phyloP scores from a whole-genome alignment of 2,797 vertebrate species.

The Argentina silus region DNA sequence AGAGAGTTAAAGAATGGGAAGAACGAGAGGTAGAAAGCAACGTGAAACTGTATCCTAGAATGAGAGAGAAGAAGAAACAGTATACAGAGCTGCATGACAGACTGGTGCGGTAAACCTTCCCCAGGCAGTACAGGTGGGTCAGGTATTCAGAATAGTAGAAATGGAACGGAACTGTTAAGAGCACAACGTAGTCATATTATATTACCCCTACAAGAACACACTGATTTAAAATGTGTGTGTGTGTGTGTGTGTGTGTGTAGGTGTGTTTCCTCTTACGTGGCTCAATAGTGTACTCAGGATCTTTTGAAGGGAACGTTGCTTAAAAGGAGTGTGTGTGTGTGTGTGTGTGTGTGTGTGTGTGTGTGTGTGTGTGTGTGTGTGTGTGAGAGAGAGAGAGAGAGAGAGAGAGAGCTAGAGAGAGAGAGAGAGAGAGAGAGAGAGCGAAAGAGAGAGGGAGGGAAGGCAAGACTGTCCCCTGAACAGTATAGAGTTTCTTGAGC shows the following conservation, averaged over 20 bases:
- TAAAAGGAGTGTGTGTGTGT: slow-evolving; percentile 27
- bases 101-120: slow-evolving; percentile 50
- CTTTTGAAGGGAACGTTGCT: too few species aligned
- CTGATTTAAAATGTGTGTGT: slow-evolving; percentile 47
- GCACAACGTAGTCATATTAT: slow-evolving; percentile 60
- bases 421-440: neutral
- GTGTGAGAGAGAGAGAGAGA: neutral
- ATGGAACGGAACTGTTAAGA: slow-evolving; percentile 67
- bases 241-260: neutral
- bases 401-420: neutral
- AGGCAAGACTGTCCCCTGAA: slow-evolving; percentile 41
- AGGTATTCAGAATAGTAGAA: slow-evolving; percentile 66
- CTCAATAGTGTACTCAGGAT: too few species aligned
- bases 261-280: too few species aligned
- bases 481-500: slow-evolving; percentile 54
- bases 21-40: slow-evolving; percentile 9
- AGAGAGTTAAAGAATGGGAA: slow-evolving; percentile 47
- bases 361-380: neutral
- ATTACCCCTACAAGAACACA: slow-evolving; percentile 48
- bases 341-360: slow-evolving; percentile 17
- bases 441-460: slow-evolving; percentile 24
- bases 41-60: slow-evolving; percentile 11
- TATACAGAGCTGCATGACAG: neutral
- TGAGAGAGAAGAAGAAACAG: neutral
- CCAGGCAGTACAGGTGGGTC: slow-evolving; percentile 65